These are phyloP conservation scores for Grantiella picta DNA, from an alignment of 2,113 vertebrate species.

Conservation along the genomic window DNA sequence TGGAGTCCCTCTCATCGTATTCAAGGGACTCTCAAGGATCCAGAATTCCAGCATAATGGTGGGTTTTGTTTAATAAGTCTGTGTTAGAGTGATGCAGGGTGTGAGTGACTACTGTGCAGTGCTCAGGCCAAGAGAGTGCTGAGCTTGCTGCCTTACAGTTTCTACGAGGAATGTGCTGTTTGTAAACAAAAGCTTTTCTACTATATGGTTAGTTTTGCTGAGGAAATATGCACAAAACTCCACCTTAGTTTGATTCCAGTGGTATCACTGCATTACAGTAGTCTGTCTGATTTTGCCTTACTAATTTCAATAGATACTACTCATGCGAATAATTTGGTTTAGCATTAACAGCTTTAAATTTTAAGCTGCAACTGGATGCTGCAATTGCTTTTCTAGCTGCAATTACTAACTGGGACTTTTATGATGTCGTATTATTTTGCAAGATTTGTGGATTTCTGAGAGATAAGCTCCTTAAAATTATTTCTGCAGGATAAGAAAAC, in stretches of 20 bases:
- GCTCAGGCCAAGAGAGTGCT: neutral
- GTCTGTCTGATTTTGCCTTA: neutral
- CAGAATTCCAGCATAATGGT: slow-evolving; percentile 90
- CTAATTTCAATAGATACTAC: neutral
- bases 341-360: neutral
- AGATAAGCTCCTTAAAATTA: neutral
- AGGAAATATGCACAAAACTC: neutral
- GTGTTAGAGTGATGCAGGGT: neutral
- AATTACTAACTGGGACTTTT: neutral
- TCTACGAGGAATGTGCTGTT: neutral
- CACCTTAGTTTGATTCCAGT: neutral
- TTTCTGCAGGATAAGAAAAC: neutral
- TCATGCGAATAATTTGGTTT: neutral
- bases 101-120: neutral
- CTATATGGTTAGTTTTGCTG: neutral
- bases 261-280: neutral
- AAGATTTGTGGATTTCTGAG: neutral
- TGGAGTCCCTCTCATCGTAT: slow-evolving; percentile 73
- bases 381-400: neutral
- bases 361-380: neutral
- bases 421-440: neutral
- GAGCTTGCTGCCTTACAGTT: neutral
- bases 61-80: neutral
- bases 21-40: slow-evolving; percentile 80
- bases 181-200: neutral